phyloP scores from a whole-genome alignment of 2,888 invertebrate species.

The Agonum fuliginosum region DNA sequence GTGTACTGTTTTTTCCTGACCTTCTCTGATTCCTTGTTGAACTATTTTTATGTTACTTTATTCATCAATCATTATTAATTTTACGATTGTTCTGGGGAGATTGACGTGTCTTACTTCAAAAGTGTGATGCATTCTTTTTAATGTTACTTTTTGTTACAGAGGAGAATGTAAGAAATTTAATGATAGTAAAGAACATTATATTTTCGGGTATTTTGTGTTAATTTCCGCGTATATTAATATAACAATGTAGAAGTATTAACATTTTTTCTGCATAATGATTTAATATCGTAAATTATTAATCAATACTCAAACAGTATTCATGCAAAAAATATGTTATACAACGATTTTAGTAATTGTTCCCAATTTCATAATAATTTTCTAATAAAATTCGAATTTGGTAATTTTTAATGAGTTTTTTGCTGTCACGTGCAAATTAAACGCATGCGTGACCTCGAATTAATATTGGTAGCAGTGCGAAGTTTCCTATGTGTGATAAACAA shows the following conservation, averaged over 20 bases:
- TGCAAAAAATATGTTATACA: not conserved
- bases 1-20: slow-evolving; percentile 17
- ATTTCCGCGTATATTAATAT: slow-evolving; percentile 4
- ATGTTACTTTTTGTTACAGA: not conserved
- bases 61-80: slow-evolving; percentile 41
- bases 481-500: slow-evolving; percentile 15
- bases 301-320: not conserved
- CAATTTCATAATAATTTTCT: slow-evolving; percentile 24
- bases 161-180: slow-evolving; percentile 24
- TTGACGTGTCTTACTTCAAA: slow-evolving; percentile 21
- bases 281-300: slow-evolving; percentile 3
- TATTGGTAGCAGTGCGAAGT: slow-evolving; percentile 30
- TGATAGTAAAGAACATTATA: slow-evolving; percentile 14
- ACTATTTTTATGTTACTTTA: slow-evolving; percentile 20
- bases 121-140: slow-evolving; percentile 19
- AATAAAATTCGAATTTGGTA: slow-evolving; percentile 27
- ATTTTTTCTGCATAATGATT: too few species aligned
- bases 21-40: slow-evolving; percentile 15
- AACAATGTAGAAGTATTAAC: not conserved
- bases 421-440: slow-evolving; percentile 28
- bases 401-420: slow-evolving; percentile 36
- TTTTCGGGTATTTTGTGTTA: not conserved
- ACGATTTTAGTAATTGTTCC: not conserved
- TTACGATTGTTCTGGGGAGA: slow-evolving; percentile 22
- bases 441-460: slow-evolving; percentile 31